phyloP scores from a whole-genome alignment of 1,140 invertebrate species.

The Apolygus lucorum region DNA sequence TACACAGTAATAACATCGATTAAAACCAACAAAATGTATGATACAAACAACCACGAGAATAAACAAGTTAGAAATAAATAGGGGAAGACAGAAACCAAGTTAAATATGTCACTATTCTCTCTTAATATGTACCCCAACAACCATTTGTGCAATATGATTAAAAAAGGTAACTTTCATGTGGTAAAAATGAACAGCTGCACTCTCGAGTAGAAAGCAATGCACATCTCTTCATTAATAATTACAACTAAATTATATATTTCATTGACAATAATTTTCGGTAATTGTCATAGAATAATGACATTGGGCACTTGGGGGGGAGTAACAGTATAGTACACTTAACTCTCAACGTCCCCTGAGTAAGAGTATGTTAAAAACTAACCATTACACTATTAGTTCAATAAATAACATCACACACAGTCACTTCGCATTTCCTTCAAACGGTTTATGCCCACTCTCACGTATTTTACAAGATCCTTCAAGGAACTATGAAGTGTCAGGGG shows the following conservation, averaged over 20 bases:
- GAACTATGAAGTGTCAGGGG: conserved; percentile 66
- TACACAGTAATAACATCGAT: not conserved
- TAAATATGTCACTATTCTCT: not conserved
- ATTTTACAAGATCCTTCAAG: conserved; percentile 61
- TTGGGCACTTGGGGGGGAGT: too few relatives aligned
- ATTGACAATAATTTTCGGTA: not conserved
- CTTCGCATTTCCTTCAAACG: conserved; percentile 40
- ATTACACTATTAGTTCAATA: not conserved
- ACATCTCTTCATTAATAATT: not conserved
- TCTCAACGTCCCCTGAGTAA: too few relatives aligned
- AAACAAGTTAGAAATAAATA: conserved; percentile 17
- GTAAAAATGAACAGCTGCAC: conserved; percentile 21
- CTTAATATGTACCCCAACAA: conserved; percentile 24
- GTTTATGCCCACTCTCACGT: conserved; percentile 61
- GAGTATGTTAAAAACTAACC: not conserved
- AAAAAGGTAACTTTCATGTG: conserved; percentile 26
- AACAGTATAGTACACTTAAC: too few relatives aligned
- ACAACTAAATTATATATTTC: not conserved
- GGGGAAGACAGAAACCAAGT: conserved; percentile 23
- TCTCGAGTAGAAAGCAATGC: conserved; percentile 17
- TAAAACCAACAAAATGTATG: not conserved
- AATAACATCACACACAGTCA: conserved; percentile 17
- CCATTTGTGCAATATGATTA: conserved; percentile 23
- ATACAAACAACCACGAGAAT: not conserved
- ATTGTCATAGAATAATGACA: too few relatives aligned